Evolutionary conservation across 2,113 vertebrate species (phyloP).

Genomic region (Psittacula cyanocephala): DNA sequence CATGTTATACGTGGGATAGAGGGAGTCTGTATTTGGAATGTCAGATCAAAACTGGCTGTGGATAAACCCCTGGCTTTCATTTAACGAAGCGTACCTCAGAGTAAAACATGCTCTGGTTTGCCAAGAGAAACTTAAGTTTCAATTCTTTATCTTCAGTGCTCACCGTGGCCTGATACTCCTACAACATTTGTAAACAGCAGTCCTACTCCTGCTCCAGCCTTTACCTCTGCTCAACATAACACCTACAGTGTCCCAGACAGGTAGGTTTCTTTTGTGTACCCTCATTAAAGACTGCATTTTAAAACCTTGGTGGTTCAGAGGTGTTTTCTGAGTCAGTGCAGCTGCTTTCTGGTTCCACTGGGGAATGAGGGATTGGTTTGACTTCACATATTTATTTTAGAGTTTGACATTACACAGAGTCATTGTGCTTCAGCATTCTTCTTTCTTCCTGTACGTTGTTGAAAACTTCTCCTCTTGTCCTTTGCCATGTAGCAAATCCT

Average conservation of each 20-base stretch:
- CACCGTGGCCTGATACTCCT: slow-evolving; percentile 87
- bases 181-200: slow-evolving; percentile 85
- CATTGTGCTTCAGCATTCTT: background rate
- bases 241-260: slow-evolving; percentile 90
- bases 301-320: background rate
- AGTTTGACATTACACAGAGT: background rate
- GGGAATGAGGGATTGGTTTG: background rate
- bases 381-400: background rate
- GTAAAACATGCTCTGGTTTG: background rate
- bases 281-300: background rate
- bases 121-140: background rate
- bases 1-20: background rate
- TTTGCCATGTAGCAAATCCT: background rate
- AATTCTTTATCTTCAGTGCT: slow-evolving; percentile 80
- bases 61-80: background rate
- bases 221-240: slow-evolving; percentile 82
- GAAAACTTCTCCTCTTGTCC: background rate
- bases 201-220: slow-evolving; percentile 84
- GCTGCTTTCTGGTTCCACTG: background rate
- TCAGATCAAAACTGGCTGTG: background rate
- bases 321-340: background rate
- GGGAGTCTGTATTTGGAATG: background rate
- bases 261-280: slow-evolving; percentile 56
- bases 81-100: background rate
- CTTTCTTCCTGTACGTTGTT: background rate